A percentile compares a stretch with the other conserved stretches of the same genome.
Evolutionary conservation across 2,888 invertebrate species (phyloP).

Genomic region (Idaea dimidiata): DNA sequence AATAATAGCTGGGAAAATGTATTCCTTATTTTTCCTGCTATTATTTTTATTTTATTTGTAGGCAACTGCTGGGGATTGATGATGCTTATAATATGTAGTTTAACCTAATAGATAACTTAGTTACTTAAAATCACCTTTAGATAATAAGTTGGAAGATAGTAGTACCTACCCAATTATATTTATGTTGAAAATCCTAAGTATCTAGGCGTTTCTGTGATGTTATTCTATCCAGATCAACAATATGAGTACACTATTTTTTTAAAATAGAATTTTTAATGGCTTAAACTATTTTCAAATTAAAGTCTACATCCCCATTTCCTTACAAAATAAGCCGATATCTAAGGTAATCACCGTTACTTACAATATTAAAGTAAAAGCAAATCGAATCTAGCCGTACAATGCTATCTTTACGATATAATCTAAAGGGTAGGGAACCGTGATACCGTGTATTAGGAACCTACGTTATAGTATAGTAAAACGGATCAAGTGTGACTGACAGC

Average conservation of each 20-base stretch:
- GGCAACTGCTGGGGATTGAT: too few relatives aligned
- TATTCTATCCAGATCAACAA: too few relatives aligned
- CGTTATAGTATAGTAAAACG: slow-evolving; percentile 10
- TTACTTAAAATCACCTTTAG: too few relatives aligned
- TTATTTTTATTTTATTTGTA: too few relatives aligned
- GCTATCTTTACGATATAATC: slow-evolving; percentile 44
- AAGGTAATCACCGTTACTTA: slow-evolving; percentile 27
- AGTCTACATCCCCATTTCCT: neutral
- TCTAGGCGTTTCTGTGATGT: too few relatives aligned
- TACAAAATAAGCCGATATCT: slow-evolving; percentile 18
- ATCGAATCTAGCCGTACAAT: slow-evolving; percentile 32
- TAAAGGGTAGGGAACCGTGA: slow-evolving; percentile 24
- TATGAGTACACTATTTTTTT: too few relatives aligned
- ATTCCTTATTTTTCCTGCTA: too few relatives aligned
- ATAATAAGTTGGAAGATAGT: too few relatives aligned
- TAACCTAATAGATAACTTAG: too few relatives aligned
- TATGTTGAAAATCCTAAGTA: neutral
- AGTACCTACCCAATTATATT: neutral
- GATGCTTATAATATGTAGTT: too few relatives aligned
- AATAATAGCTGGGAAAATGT: too few relatives aligned
- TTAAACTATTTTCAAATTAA: neutral
- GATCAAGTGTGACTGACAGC: too few relatives aligned
- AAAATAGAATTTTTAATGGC: neutral
- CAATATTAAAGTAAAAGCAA: slow-evolving; percentile 21
- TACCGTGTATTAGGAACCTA: neutral